phyloP scores from a whole-genome alignment of 2,888 invertebrate species.

The Pheosia tremula region DNA sequence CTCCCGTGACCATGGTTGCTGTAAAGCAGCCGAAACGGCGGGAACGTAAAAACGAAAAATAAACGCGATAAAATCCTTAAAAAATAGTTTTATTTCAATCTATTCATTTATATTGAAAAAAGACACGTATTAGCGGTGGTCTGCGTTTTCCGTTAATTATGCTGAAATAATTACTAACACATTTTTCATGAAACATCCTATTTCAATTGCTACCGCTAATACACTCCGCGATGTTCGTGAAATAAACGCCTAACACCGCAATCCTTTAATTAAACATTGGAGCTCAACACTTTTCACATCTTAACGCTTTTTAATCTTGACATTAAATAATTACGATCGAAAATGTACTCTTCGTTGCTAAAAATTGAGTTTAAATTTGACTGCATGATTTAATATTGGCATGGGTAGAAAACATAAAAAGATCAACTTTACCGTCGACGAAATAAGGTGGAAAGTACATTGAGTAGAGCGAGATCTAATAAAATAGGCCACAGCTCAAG shows the following conservation, averaged over 20 bases:
- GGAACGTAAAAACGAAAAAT: too few species aligned
- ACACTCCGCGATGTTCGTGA: conserved; percentile 2
- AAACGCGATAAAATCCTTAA: too few species aligned
- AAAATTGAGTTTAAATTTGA: not conserved
- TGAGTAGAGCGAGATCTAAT: conserved; percentile 35
- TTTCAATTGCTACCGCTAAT: conserved; percentile 2
- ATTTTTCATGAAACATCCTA: not conserved
- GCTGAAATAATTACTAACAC: not conserved
- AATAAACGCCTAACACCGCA: conserved; percentile 17
- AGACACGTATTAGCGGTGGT: too few species aligned
- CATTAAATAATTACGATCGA: conserved; percentile 12
- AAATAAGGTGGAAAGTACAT: conserved; percentile 39
- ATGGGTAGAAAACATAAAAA: conserved; percentile 11
- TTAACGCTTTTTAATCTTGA: conserved; percentile 15
- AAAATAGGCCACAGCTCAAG: conserved; percentile 60
- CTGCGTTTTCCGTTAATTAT: too few species aligned
- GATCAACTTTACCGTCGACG: conserved; percentile 21
- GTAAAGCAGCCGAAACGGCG: too few species aligned
- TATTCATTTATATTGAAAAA: too few species aligned
- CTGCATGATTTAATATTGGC: not conserved
- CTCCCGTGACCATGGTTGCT: too few species aligned
- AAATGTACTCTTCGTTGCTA: not conserved
- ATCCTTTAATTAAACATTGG: conserved; percentile 34
- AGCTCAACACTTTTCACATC: conserved; percentile 32
- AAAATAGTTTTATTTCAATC: too few species aligned